Base-by-base conservation (phyloP, 2,797 vertebrate genomes). In the Sebastes ruberrimus region DNA sequence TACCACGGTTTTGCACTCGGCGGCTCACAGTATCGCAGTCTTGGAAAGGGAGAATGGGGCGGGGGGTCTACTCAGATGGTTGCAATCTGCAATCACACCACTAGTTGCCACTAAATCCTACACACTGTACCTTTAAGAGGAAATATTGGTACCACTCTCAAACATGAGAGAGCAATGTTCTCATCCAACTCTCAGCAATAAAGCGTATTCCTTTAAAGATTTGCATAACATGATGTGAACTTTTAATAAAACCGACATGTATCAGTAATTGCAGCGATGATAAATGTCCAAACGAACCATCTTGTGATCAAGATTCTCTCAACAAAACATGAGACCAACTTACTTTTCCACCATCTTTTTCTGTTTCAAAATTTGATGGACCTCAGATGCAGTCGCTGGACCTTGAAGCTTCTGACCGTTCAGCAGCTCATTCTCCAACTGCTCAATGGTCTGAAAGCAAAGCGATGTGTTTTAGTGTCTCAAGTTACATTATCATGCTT, bases 371-470 rank as follows among this genome's bases (percentile, higher is more conserved):
- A 99, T 96, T 69, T 89, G 94, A 82, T 99, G 94, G 65, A 99
- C 95, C 91, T 99, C 98, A 6, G 90, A 90, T 27, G 99, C 97
- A 0, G 99, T 99, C 9, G 94, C 96, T 25, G 97, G 98, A 91
- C 98, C 99, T 91, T 99, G 98, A 71, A 99, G 96, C 93, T 99
- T 99, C 96, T 99, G 98, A 49, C 99, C 98, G 1, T 98, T 98
- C 93, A 99, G 93, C 96, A 99, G 92, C 93, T 99, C 98, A 42
- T 97, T 97, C 94, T 99, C 98, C 81, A 99, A 88, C 94, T 99
- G 96, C 88, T 98, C 97, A 3, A 99, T 97, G 62, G 97, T 95
- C 99, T 99, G 72, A 76, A 80, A 78, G 20, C 0, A 35, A 35
- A 35, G 33, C 0, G 2, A 5, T 35, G 27, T 4, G 27, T 16